Evolutionary conservation across 2,888 invertebrate genomes (phyloP), one percentile per base, ranked within the genome.

Genomic region (Erynnis tages): DNA sequence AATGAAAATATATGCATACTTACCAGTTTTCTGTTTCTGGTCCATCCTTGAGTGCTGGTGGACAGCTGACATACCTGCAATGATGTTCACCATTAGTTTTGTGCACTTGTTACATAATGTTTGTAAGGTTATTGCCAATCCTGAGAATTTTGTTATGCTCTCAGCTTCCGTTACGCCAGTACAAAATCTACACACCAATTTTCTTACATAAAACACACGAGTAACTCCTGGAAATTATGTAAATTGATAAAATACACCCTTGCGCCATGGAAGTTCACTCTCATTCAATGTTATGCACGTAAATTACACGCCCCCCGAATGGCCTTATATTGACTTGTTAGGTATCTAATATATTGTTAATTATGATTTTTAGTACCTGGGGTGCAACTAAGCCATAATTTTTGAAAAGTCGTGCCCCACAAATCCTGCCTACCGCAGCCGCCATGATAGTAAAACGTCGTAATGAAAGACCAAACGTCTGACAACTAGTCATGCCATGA

Each of bases 341-440:
- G 10, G 8, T 23, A 30, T 8, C 23, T 2, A 16, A 16, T 32
- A 21, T 17, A 27, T 23, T 34, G 43, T 49, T 50, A 27, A 53
- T 27, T 45, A 48, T 29, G 65, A 65, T 74, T 70, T 71, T 66
- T 53, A 74, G 76, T 92, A 94, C 96, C 94, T 96, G 95, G 82
- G 92, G 93, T 73, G 92, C 83, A 76, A 92, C 86, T 76, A 92
- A 90, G 85, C 92, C 92, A 88, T 91, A 92, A 70, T 93, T 91
- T 92, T 94, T 95, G 77, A 96, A 92, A 87, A 96, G 92, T 85
- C 94, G 93, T 82, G 94, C 93, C 90, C 94, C 94, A 91, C 93
- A 95, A 92, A 96, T 93, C 91, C 95, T 93, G 91, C 95, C 94
- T 86, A 96, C 93, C 85, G 93, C 93, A 89, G 95, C 95, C 92